Evolutionary conservation across 92 coral and sea anemone genomes (phyloP).

Genomic region (Bergia sp.): DNA sequence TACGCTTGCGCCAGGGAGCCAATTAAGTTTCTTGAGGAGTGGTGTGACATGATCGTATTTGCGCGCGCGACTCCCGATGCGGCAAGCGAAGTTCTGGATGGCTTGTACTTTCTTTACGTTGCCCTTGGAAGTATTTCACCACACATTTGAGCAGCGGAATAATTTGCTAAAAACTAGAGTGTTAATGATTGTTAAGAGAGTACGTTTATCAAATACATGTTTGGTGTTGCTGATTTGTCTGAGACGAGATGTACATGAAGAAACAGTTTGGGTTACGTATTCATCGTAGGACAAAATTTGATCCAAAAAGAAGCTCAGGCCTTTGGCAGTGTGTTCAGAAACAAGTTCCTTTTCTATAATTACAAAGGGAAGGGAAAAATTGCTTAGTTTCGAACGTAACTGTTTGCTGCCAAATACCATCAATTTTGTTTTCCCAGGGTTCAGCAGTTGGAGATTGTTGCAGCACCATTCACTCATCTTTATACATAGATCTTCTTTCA

Average conservation of each 20-base stretch:
- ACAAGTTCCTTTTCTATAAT: background rate
- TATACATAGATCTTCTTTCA: slow-evolving; percentile 19
- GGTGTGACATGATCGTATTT: too few species aligned
- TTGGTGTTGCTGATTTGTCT: background rate
- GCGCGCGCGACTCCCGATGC: too few species aligned
- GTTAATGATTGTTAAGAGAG: too few species aligned
- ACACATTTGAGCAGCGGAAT: too few species aligned
- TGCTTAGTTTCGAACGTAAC: too few species aligned
- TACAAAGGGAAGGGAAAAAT: background rate
- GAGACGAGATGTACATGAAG: slow-evolving; percentile 43
- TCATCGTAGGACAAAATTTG: slow-evolving; percentile 29
- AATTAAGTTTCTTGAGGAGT: too few species aligned
- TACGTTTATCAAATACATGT: too few species aligned
- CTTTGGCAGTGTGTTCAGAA: background rate
- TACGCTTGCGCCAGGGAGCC: too few species aligned
- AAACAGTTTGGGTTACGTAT: slow-evolving; percentile 20
- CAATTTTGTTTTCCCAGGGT: slow-evolving; percentile 44
- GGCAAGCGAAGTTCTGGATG: too few species aligned
- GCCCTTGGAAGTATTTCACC: too few species aligned
- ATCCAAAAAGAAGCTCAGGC: slow-evolving; percentile 28
- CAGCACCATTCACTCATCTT: slow-evolving; percentile 53
- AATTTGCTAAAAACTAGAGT: too few species aligned
- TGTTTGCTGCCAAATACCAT: slow-evolving; percentile 43
- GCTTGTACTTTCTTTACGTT: too few species aligned
- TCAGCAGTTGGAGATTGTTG: slow-evolving; percentile 44